Base-by-base conservation (phyloP, 2,888 invertebrate species). In the Strigamia transsilvanica region DNA sequence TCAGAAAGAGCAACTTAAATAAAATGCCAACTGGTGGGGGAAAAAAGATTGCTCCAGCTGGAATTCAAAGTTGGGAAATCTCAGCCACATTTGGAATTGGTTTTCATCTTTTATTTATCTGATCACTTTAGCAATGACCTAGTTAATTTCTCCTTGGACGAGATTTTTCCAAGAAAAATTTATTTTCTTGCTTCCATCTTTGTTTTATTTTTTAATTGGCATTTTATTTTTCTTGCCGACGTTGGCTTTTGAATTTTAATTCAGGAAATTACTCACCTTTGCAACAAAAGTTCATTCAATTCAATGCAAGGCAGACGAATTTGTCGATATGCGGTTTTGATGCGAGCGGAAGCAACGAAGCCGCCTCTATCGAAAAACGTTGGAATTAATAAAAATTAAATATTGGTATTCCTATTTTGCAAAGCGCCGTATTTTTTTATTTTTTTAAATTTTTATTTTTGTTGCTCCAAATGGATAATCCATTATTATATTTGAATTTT, bases 221-320 rank as follows among this genome's bases (percentile, higher is more conserved):
- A 38, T 38, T 38, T 38, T 38, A 6, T 38, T 38, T 38, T 38
- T 38, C 6, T 38, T 38, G 38, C 27, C 3, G 10, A 38, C 38
- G 6, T 4, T 6, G 10, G 10, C 6, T 18, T 56, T 56, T 56
- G 56, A 7, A 56, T n/a, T 56, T 56, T 18, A 56, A 18, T 6
- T 18, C 9, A 7, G 18, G 18, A 18, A 2, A 18, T n/a, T 56
- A 56, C 56, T 18, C 56, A 56, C 56, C 56, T 56, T 51, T 18
- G 9, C 56, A 56, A 56, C 56, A 56, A 56, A 18, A 18, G 56
- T n/a, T 56, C 56, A 56, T 56, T 56, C 56, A 56, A 56, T 56
- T 56, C 56, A 56, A 18, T 18, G 56, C 18, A 18, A 56, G n/a
- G 18, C 21, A 56, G n/a, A 13, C 18, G 18, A 56, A 38, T 38